Conservation (phyloP, 2,113 vertebrate genomes). For the Anguilla japonica region DNA sequence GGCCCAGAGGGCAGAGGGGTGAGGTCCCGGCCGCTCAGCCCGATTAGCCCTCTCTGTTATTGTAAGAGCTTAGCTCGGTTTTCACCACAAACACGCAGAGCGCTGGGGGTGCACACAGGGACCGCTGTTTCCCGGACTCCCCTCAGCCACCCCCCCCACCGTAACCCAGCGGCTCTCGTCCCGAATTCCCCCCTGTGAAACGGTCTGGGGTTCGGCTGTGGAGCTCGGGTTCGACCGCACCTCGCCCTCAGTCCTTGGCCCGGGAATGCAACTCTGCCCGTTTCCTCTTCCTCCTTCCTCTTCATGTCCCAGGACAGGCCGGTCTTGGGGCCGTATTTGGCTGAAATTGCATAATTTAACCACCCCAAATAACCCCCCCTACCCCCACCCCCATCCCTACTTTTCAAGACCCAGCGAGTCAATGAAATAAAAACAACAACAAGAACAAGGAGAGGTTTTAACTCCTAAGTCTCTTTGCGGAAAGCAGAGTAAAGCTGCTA, state of each 20-base stretch:
- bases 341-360: constrained; percentile 20
- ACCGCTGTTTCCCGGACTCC: constrained; percentile 2
- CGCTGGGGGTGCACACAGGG: background rate
- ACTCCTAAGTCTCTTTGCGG: constrained; percentile 31
- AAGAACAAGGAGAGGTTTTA: constrained; percentile 35
- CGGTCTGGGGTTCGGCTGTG: background rate
- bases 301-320: constrained; percentile 18
- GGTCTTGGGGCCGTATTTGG: constrained; percentile 19
- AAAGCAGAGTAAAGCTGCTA: constrained; percentile 36
- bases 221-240: background rate
- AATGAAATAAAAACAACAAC: constrained; percentile 35
- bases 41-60: constrained; percentile 2
- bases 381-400: background rate
- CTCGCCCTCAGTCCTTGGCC: background rate
- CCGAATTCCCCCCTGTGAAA: background rate
- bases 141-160: background rate
- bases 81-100: background rate
- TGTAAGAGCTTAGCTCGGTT: background rate
- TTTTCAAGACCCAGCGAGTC: background rate
- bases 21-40: background rate
- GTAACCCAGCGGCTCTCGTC: background rate
- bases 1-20: background rate
- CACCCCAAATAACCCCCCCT: background rate
- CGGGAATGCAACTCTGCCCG: background rate
- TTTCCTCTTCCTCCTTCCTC: background rate